These are phyloP conservation scores for Caenorhabditis sp. DNA, from an alignment of 2,888 invertebrate genomes.

Conservation along the genomic window DNA sequence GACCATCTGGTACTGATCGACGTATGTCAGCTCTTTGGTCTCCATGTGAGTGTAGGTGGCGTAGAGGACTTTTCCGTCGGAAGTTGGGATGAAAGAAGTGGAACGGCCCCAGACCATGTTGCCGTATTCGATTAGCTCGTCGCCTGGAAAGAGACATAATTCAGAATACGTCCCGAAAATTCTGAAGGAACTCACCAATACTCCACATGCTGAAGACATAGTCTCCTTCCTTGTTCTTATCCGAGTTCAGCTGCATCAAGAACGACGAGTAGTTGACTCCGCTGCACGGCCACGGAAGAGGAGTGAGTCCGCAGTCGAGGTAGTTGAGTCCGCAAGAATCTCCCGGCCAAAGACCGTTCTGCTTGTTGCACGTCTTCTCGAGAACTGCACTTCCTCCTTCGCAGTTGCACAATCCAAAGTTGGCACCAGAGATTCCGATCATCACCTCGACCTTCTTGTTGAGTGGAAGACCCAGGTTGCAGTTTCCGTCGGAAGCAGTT, in stretches of 20 bases:
- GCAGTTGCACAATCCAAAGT: slow-evolving; percentile 79
- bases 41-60: slow-evolving; percentile 72
- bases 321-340: slow-evolving; percentile 75
- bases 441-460: slow-evolving; percentile 74
- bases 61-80: slow-evolving; percentile 67
- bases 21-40: slow-evolving; percentile 74
- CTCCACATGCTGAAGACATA: slow-evolving; percentile 73
- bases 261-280: slow-evolving; percentile 62
- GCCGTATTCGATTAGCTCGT: slow-evolving; percentile 74
- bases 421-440: slow-evolving; percentile 78
- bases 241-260: slow-evolving; percentile 69
- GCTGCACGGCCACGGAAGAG: slow-evolving; percentile 66
- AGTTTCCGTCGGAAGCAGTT: slow-evolving; percentile 59
- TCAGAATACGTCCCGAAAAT: too few relatives aligned
- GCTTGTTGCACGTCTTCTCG: slow-evolving; percentile 74
- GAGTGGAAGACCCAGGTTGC: slow-evolving; percentile 71
- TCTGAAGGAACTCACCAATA: slow-evolving; percentile 57
- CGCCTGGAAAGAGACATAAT: slow-evolving; percentile 57
- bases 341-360: slow-evolving; percentile 75
- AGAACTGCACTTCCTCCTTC: slow-evolving; percentile 65
- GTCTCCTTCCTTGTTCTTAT: slow-evolving; percentile 66
- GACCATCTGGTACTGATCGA: slow-evolving; percentile 68
- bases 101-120: slow-evolving; percentile 75
- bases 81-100: slow-evolving; percentile 74
- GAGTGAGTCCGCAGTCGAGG: slow-evolving; percentile 66